These are phyloP conservation scores for Egretta garzetta DNA, from an alignment of 2,113 vertebrate species.

Conservation along the genomic window DNA sequence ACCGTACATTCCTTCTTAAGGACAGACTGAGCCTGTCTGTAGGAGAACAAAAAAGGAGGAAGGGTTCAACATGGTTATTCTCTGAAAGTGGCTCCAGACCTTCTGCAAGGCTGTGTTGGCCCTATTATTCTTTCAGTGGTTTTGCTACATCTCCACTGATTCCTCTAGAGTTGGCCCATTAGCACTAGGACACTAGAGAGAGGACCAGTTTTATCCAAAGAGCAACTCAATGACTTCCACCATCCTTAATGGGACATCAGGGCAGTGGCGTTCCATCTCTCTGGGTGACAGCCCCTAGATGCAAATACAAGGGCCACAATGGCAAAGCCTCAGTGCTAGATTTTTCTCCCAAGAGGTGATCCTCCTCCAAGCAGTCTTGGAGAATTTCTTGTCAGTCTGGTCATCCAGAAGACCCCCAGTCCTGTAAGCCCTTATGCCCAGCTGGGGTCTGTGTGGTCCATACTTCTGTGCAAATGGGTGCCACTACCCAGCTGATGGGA, in stretches of 20 bases:
- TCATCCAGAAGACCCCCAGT: background rate
- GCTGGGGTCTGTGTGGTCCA: accelerated
- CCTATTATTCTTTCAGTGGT: background rate
- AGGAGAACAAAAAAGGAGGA: background rate
- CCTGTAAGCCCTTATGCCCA: background rate
- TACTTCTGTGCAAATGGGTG: background rate
- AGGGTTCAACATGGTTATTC: background rate
- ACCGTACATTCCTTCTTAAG: too few relatives aligned
- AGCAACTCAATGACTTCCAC: background rate
- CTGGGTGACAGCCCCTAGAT: background rate
- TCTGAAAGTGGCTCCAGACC: background rate
- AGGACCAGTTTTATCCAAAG: background rate
- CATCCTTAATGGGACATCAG: accelerated
- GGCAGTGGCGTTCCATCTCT: background rate
- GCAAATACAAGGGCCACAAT: background rate
- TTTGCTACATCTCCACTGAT: background rate
- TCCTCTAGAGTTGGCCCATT: background rate
- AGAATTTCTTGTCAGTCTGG: background rate
- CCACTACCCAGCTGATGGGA: background rate
- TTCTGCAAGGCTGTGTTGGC: background rate
- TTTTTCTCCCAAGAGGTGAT: background rate
- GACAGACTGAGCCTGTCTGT: background rate
- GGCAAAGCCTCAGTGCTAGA: background rate
- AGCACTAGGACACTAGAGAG: background rate
- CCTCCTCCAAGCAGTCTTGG: background rate